Evolutionary conservation across 2,888 invertebrate genomes (phyloP).

Genomic region (Euproctis similis): DNA sequence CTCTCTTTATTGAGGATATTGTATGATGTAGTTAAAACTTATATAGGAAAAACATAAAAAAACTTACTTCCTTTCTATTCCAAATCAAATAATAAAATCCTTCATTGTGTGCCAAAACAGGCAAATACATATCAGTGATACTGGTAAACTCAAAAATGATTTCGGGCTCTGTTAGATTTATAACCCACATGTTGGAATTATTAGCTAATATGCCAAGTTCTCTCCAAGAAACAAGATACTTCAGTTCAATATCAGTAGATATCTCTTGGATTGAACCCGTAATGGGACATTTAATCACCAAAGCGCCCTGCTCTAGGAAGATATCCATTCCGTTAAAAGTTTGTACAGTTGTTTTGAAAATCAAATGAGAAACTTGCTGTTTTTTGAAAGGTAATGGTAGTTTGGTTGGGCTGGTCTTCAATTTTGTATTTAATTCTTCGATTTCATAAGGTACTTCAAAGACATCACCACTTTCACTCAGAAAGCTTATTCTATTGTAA

Average conservation of each 20-base stretch:
- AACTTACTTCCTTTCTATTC: slow-evolving; percentile 41
- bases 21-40: too few species aligned
- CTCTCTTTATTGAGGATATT: too few species aligned
- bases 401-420: slow-evolving; percentile 28
- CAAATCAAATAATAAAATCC: slow-evolving; percentile 48
- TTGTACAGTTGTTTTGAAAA: slow-evolving; percentile 8
- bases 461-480: slow-evolving; percentile 53
- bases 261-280: slow-evolving; percentile 41
- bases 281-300: slow-evolving; percentile 40
- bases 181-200: slow-evolving; percentile 44
- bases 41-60: too few species aligned
- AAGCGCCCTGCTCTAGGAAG: slow-evolving; percentile 26
- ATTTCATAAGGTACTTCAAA: slow-evolving; percentile 28
- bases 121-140: slow-evolving; percentile 32
- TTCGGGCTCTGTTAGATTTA: slow-evolving; percentile 36
- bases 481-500: slow-evolving; percentile 32
- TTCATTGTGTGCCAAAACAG: slow-evolving; percentile 38
- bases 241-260: slow-evolving; percentile 21
- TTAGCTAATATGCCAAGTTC: slow-evolving; percentile 36
- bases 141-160: slow-evolving; percentile 39
- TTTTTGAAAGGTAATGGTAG: slow-evolving; percentile 36
- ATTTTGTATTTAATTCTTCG: slow-evolving; percentile 31
- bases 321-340: slow-evolving; percentile 34
- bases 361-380: slow-evolving; percentile 10
- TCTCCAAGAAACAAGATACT: slow-evolving; percentile 41